Conservation (phyloP, 2,113 vertebrate genomes). For the Sturnus vulgaris region DNA sequence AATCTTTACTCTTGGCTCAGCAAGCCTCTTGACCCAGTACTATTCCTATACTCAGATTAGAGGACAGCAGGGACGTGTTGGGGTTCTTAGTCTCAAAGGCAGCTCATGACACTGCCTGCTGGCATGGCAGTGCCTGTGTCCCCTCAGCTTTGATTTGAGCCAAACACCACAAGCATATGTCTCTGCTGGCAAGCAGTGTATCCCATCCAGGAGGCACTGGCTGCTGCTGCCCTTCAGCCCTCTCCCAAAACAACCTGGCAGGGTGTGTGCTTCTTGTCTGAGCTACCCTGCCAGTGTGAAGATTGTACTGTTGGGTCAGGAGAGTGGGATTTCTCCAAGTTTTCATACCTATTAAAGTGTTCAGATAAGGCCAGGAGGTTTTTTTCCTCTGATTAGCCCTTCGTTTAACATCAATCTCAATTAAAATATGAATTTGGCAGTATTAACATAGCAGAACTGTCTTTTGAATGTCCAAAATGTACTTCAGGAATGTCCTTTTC, state of each 20-base stretch:
- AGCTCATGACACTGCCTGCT: background rate
- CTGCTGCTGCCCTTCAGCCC: background rate
- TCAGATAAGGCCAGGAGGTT: background rate
- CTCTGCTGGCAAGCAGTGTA: background rate
- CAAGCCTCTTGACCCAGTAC: background rate
- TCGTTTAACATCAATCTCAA: background rate
- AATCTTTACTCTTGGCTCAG: background rate
- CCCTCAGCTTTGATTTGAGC: background rate
- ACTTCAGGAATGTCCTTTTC: background rate
- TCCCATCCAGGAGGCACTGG: background rate
- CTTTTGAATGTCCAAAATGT: background rate
- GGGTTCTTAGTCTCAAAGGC: background rate
- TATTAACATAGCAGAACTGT: background rate
- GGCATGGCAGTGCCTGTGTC: background rate
- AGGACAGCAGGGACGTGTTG: background rate
- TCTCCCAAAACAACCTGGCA: background rate
- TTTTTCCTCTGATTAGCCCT: background rate
- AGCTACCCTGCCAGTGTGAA: background rate
- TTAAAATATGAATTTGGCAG: background rate
- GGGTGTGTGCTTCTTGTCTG: background rate
- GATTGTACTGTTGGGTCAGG: background rate
- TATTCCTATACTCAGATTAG: background rate
- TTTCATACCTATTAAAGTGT: background rate
- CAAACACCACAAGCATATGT: background rate
- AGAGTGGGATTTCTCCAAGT: background rate